phyloP scores from a whole-genome alignment of 2,797 vertebrate genomes.

The Gobio occitaniae region DNA sequence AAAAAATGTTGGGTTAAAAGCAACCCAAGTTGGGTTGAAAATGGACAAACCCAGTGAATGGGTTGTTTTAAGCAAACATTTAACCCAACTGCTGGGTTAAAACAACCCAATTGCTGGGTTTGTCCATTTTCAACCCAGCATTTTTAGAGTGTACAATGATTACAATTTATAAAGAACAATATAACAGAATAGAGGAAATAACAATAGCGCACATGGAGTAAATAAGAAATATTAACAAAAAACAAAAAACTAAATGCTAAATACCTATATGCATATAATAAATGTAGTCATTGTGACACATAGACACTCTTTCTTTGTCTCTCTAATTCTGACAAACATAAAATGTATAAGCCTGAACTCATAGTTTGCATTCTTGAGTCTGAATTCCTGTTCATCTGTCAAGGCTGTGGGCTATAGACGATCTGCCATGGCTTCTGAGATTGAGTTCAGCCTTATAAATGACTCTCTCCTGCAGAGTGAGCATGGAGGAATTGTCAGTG shows the following conservation, averaged over 20 bases:
- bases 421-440: slow-evolving; percentile 14
- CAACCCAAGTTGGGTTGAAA: too few relatives aligned
- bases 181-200: neutral
- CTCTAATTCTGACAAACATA: neutral
- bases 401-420: neutral
- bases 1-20: too few relatives aligned
- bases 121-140: too few relatives aligned
- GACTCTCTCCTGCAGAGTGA: neutral
- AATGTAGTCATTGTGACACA: neutral
- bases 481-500: neutral
- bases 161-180: neutral
- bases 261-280: neutral
- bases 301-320: neutral
- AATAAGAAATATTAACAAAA: neutral
- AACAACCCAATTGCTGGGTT: too few relatives aligned
- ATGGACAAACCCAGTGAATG: too few relatives aligned
- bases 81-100: too few relatives aligned
- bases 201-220: neutral
- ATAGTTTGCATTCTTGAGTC: neutral
- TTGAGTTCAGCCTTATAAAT: slow-evolving; percentile 27
- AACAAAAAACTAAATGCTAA: neutral
- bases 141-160: neutral
- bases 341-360: neutral
- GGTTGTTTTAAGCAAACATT: too few relatives aligned
- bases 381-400: neutral